Evolutionary conservation across 2,797 vertebrate genomes (phyloP), one percentile per base, ranked within the genome.

Genomic region (Acrossocheilus wenchowensis): DNA sequence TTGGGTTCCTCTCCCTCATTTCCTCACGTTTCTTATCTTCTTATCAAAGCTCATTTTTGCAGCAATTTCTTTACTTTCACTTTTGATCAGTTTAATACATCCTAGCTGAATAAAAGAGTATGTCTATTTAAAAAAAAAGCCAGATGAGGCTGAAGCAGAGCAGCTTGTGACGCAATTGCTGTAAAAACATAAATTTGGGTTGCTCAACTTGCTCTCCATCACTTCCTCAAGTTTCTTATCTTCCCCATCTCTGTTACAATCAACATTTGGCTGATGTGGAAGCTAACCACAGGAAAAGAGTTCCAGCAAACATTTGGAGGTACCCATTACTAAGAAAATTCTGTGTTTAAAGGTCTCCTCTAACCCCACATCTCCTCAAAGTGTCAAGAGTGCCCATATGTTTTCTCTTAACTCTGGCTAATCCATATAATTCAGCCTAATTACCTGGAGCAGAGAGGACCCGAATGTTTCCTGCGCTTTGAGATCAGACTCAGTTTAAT

Each of bases 401-500:
- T 88, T 91, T 91, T 88, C 87, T 81, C 64, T 89, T 89, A 87
- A 26, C 62, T 66, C 54, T 11, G 6, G 62, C 84, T 84, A 89
- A 91, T 90, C 87, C 86, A 82, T 81, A 85, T 77, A 89, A 91
- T 90, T 86, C 52, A 79, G 81, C 48, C 87, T 81, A 90, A 90
- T 89, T 62, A 87, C 77, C 23, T 54, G 45, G 60, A 85, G 86
- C 82, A 54, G 62, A 84, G 39, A 77, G n/a, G 60, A 86, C 71
- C 34, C 34, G n/a, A 72, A 75, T 62, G 86, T 77, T 89, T 91
- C 87, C 88, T 87, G 78, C 34, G 4, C 54, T 80, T 71, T 79
- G 45, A 66, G 78, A 74, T 83, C 72, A 39, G 30, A 39, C 54
- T 52, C 45, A 34, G 71, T 41, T 66, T 73, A 72, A 83, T 81